phyloP scores from a whole-genome alignment of 2,888 invertebrate genomes.

The Ennomos fuscantarius region DNA sequence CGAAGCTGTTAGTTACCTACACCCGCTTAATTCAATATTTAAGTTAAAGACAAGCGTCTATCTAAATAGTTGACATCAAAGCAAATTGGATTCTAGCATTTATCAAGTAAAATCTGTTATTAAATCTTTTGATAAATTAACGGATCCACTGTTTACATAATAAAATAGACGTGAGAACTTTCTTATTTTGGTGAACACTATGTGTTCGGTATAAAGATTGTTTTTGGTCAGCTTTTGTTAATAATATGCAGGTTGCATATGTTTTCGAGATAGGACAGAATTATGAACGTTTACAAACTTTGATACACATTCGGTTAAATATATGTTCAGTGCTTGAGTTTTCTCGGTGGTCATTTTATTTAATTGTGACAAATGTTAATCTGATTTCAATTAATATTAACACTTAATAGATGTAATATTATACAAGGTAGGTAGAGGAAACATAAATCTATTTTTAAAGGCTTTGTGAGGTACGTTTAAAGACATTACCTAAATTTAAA shows the following conservation, averaged over 20 bases:
- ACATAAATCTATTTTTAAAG: too few species aligned
- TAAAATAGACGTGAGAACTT: slow-evolving; percentile 1
- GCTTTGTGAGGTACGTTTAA: too few species aligned
- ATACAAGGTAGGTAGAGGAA: too few species aligned
- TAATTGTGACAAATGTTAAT: slow-evolving; percentile 14
- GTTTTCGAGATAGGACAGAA: slow-evolving; percentile 11
- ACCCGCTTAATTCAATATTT: too few species aligned
- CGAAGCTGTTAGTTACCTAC: too few species aligned
- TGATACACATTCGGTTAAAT: slow-evolving; percentile 17
- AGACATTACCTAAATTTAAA: too few species aligned
- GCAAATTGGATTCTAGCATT: slow-evolving; percentile 62
- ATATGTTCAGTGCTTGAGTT: background rate
- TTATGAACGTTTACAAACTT: slow-evolving; percentile 15
- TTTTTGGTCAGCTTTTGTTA: background rate
- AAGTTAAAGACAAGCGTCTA: too few species aligned
- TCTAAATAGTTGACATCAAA: slow-evolving; percentile 52
- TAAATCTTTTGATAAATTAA: slow-evolving; percentile 52
- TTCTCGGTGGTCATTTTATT: slow-evolving; percentile 10
- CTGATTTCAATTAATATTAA: slow-evolving; percentile 16
- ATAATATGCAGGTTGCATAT: slow-evolving; percentile 11
- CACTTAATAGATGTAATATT: too few species aligned
- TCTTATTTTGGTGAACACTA: slow-evolving; percentile 1
- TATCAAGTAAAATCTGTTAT: slow-evolving; percentile 57
- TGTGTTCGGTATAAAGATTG: background rate
- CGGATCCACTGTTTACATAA: slow-evolving; percentile 41